These are phyloP conservation scores for Temnopleurus reevesii DNA, from an alignment of 53 echinoderm and acorn worm species.

Conservation along the genomic window DNA sequence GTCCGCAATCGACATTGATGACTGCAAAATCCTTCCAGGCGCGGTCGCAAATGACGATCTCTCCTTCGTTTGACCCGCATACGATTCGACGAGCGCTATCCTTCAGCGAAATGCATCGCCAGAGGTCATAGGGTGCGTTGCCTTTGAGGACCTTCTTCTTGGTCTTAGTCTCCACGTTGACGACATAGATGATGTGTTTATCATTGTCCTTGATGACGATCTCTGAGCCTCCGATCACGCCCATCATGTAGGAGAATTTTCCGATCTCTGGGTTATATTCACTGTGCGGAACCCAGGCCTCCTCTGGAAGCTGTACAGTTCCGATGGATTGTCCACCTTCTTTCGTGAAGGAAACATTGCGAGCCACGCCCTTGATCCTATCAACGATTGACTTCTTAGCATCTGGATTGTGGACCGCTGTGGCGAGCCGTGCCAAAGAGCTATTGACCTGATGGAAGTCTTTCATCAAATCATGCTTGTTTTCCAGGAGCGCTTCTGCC, in stretches of 20 bases:
- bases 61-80: not conserved
- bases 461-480: constrained; percentile 12
- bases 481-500: not conserved
- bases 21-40: not conserved
- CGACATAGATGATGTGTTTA: not conserved
- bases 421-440: not conserved
- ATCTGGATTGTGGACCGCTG: not conserved
- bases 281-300: not conserved
- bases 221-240: not conserved
- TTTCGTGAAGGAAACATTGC: not conserved
- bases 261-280: constrained; percentile 17
- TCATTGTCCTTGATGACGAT: constrained; percentile 13
- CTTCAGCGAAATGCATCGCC: not conserved
- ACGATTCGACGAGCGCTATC: not conserved
- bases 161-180: not conserved
- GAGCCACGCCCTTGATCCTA: not conserved
- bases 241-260: not conserved
- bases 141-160: constrained; percentile 23
- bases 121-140: constrained; percentile 4
- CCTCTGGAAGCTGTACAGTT: not conserved
- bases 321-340: not conserved
- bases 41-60: not conserved
- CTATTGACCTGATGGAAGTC: not conserved
- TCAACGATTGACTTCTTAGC: not conserved
- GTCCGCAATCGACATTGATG: not conserved